Base-by-base conservation (phyloP, 2,888 invertebrate genomes). In the Willowsia nigromaculata region DNA sequence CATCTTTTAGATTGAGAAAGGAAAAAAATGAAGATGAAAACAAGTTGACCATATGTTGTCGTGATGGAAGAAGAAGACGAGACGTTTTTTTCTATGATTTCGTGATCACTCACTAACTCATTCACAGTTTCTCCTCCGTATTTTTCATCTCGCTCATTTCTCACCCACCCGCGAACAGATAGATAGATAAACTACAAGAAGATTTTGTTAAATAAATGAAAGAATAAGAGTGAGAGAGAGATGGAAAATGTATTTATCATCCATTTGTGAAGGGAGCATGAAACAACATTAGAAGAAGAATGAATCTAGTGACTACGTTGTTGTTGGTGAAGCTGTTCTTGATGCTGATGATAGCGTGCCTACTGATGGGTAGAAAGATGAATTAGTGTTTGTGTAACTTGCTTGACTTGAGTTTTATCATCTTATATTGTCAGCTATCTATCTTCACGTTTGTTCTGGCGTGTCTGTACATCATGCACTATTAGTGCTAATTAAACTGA, bases 11-110 rank as follows among this genome's bases (percentile, higher is more conserved):
- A 25, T 22, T 37, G 68, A 40, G 40, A 68, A 40, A 40, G 18
- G 65, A 65, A 33, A 65, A 25, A 62, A 68, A 47, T 27, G 47
- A 83, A 84, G 50, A 84, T n/a, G 84, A 88, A 90, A 91, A 91
- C 84, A 91, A 91, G 91, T 91, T 92, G 92, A 91, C 92, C 92
- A 92, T 92, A 92, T 92, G 92, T 74, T 74, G 74, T 92, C 92
- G 92, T 92, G 91, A 91, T 90, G 85, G 90, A 91, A 88, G 89
- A 90, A 83, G 90, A 85, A 90, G 90, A 91, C 15, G 47, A 74
- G 47, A 74, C 74, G 27, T 74, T 74, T 91, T 91, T 85, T 93
- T 91, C 90, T 89, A 89, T 90, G 89, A 92, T 91, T 92, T 93
- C 93, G 93, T 93, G 93, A 93, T 93, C 91, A 92, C 92, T 92